A percentile compares a stretch with the other conserved stretches of the same genome.
Conservation (phyloP, 92 coral and sea anemone species). For the Porites evermanni region DNA sequence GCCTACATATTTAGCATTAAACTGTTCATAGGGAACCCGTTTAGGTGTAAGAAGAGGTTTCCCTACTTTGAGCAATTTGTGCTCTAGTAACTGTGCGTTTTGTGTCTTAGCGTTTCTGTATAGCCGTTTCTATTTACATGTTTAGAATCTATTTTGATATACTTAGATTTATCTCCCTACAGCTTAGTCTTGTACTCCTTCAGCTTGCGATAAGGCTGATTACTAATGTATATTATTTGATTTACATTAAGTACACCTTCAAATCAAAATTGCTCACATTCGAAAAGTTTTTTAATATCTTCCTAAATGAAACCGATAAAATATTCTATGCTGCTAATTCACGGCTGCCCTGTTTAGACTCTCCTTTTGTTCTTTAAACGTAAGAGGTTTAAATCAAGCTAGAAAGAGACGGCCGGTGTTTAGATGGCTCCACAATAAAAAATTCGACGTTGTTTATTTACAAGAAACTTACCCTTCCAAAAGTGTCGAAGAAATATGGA, state of each 20-base stretch:
- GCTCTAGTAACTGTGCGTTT: background rate
- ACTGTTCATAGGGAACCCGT: background rate
- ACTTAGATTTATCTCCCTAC: background rate
- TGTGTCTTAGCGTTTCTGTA: too few species aligned
- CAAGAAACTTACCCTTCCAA: background rate
- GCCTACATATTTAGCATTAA: too few species aligned
- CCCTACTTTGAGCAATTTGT: background rate
- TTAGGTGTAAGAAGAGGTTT: background rate
- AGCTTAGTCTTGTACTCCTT: background rate
- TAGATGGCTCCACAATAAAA: background rate
- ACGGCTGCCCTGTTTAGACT: background rate
- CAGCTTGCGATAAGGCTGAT: background rate
- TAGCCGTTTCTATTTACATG: too few species aligned
- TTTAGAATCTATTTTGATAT: background rate
- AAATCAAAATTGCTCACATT: too few species aligned
- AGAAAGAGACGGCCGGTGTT: background rate
- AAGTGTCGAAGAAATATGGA: slow-evolving; percentile 9
- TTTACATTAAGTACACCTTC: background rate
- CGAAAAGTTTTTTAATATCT: too few species aligned
- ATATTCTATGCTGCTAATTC: background rate
- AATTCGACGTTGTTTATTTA: background rate
- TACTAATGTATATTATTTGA: background rate
- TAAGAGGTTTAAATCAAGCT: background rate
- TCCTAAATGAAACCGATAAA: too few species aligned
- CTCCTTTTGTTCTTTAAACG: background rate